These are phyloP conservation scores for Eubasilissa regina DNA, from an alignment of 1,140 invertebrate genomes.

Conservation along the genomic window DNA sequence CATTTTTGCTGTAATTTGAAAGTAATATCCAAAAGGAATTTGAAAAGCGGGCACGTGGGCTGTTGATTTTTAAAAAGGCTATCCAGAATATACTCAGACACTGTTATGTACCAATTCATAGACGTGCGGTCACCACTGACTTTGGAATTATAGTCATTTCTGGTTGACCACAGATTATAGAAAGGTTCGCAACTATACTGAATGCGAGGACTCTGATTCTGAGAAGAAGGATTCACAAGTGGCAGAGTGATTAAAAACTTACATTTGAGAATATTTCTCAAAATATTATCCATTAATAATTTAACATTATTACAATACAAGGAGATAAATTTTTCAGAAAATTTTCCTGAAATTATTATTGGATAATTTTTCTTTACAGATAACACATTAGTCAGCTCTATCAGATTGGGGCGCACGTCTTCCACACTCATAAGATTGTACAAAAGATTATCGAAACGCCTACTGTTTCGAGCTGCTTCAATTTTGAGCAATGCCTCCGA, in stretches of 20 bases:
- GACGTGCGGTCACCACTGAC: neutral
- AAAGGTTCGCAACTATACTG: conserved; percentile 1
- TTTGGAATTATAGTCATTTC: neutral
- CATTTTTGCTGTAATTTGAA: neutral
- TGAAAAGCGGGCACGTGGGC: neutral
- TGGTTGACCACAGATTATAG: conserved; percentile 14
- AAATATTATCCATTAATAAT: neutral
- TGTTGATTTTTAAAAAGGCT: conserved; percentile 5
- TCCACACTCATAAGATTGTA: neutral
- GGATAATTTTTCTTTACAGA: conserved; percentile 10
- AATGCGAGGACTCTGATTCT: neutral
- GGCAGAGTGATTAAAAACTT: neutral
- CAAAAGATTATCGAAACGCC: neutral
- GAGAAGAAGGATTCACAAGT: neutral
- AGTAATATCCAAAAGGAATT: neutral
- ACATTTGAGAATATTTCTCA: conserved; percentile 25
- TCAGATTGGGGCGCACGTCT: neutral
- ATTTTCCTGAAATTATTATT: neutral
- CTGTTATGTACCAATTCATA: neutral
- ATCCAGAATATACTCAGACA: conserved; percentile 1
- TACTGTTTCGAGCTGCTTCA: neutral
- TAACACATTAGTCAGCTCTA: neutral
- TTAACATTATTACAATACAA: neutral
- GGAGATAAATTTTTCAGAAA: neutral
- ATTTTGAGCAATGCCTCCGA: neutral